Evolutionary conservation across 2,797 vertebrate species (phyloP).

Genomic region (Notamacropus eugenii): DNA sequence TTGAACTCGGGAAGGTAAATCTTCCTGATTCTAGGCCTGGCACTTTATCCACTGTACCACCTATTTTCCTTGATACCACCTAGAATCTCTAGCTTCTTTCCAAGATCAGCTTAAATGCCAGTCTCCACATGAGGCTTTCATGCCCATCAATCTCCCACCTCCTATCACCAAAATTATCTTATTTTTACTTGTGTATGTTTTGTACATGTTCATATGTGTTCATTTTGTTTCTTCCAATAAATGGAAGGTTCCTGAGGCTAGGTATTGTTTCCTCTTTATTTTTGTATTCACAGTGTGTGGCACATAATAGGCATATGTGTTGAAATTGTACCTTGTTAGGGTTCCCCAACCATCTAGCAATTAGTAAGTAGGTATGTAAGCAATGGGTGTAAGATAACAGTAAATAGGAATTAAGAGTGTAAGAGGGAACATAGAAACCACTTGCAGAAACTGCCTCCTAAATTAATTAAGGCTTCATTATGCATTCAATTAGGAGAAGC

Average conservation of each 20-base stretch:
- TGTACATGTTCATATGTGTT: neutral
- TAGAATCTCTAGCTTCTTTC: neutral
- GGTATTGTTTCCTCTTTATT: neutral
- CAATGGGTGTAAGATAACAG: neutral
- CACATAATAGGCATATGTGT: neutral
- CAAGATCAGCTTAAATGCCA: neutral
- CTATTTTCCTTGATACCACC: neutral
- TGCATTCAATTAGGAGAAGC: neutral
- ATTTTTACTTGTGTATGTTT: neutral
- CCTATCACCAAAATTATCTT: neutral
- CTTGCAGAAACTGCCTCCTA: neutral
- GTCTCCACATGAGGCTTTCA: neutral
- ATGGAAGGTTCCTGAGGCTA: neutral
- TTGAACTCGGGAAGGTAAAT: neutral
- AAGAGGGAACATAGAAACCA: neutral
- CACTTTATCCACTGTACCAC: neutral
- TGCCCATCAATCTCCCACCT: neutral
- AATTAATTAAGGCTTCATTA: neutral
- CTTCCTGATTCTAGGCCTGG: neutral
- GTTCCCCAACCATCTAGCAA: neutral
- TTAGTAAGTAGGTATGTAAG: neutral
- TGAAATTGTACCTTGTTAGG: neutral
- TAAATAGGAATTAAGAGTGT: neutral
- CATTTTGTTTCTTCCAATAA: neutral
- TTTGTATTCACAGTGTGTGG: neutral